These are phyloP conservation scores for Meleagris gallopavo DNA, from an alignment of 2,113 vertebrate genomes.

Conservation along the genomic window DNA sequence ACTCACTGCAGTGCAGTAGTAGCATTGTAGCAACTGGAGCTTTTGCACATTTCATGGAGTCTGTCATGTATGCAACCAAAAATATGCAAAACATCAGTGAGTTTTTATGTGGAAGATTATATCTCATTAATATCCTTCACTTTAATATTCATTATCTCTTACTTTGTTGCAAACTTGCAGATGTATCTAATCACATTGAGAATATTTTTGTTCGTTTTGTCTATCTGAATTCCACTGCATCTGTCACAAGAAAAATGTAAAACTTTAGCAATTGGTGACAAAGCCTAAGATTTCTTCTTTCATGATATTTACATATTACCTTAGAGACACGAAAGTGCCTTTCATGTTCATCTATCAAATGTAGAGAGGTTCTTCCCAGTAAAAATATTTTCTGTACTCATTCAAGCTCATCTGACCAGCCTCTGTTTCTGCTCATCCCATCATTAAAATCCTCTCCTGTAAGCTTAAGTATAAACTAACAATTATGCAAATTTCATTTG, in stretches of 20 bases:
- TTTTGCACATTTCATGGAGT: constrained; percentile 24
- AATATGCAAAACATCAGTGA: not conserved
- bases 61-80: too few species aligned
- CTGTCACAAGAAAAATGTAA: not conserved
- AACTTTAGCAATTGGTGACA: not conserved
- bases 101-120: not conserved
- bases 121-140: not conserved
- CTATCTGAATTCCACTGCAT: not conserved
- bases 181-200: not conserved
- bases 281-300: not conserved
- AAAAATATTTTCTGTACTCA: not conserved
- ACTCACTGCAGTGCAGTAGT: not conserved
- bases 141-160: not conserved
- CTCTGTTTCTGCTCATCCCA: not conserved
- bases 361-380: not conserved
- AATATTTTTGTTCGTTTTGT: not conserved
- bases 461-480: not conserved
- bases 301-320: not conserved
- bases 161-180: not conserved
- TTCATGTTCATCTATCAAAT: not conserved
- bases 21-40: not conserved
- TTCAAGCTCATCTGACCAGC: not conserved
- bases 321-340: not conserved
- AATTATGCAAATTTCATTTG: not conserved
- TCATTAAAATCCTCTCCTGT: not conserved